Evolutionary conservation across 2,797 vertebrate genomes (phyloP).

Genomic region (Onychomys arenicola): DNA sequence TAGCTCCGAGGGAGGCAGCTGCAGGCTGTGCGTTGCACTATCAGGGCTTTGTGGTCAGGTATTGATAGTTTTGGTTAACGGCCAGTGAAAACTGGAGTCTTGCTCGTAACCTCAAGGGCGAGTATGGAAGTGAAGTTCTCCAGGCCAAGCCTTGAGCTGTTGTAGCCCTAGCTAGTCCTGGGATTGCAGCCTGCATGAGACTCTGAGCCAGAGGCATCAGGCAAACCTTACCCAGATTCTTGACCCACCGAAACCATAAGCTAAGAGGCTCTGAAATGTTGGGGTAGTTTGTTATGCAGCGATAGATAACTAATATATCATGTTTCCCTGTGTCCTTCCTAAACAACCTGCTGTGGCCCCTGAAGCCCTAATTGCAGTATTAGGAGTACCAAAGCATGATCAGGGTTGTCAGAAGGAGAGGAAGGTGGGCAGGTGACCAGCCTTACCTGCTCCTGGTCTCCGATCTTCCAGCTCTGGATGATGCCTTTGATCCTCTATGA

Average conservation of each 20-base stretch:
- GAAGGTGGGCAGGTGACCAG: accelerated
- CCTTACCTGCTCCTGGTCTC: constrained; percentile 59
- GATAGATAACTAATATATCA: neutral
- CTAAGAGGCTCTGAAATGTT: constrained; percentile 4
- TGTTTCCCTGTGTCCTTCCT: constrained; percentile 21
- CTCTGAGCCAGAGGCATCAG: neutral
- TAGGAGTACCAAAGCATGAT: neutral
- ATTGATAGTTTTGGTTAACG: neutral
- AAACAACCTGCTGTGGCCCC: neutral
- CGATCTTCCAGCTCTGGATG: neutral
- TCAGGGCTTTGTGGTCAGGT: neutral
- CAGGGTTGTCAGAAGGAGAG: neutral
- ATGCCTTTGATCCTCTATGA: constrained; percentile 85
- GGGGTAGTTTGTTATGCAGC: neutral
- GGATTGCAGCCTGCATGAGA: neutral
- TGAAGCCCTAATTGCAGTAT: neutral
- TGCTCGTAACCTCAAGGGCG: neutral
- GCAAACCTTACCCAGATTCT: neutral
- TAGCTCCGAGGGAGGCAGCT: neutral
- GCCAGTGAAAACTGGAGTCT: neutral
- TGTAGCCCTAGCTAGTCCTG: neutral
- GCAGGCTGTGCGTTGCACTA: neutral
- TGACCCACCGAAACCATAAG: neutral
- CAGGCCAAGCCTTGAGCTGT: neutral
- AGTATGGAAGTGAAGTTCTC: neutral